Percentiles rank a stretch among this genome's conserved stretches.
These are phyloP conservation scores for Agonum fuliginosum DNA, from an alignment of 2,888 invertebrate species.

Conservation along the genomic window DNA sequence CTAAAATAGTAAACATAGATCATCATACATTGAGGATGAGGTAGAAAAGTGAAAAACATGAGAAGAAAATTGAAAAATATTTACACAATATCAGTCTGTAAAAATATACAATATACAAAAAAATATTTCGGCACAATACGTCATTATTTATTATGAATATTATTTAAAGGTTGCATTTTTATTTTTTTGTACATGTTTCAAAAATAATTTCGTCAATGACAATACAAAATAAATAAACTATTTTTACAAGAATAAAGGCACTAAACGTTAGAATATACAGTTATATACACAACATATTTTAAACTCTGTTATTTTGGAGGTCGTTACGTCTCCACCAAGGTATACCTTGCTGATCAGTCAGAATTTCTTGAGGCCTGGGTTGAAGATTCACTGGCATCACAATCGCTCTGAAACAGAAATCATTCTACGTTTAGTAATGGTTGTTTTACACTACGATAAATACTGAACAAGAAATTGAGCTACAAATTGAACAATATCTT, in stretches of 20 bases:
- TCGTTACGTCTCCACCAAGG: conserved; percentile 73
- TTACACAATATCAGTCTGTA: conserved; percentile 32
- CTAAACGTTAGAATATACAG: conserved; percentile 12
- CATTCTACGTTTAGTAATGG: background rate
- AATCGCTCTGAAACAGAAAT: conserved; percentile 44
- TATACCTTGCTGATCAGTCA: conserved; percentile 70
- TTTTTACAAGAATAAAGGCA: conserved; percentile 3
- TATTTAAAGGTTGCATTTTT: no score
- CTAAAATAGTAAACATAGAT: conserved; percentile 35
- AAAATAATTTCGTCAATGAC: conserved; percentile 7
- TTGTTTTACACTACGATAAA: background rate
- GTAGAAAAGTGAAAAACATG: conserved; percentile 41
- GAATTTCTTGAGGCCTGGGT: conserved; percentile 44
- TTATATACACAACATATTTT: conserved; percentile 12
- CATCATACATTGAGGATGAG: conserved; percentile 47
- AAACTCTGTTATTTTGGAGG: conserved; percentile 61
- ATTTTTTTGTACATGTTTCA: background rate
- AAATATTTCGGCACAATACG: no score
- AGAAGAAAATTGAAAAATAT: conserved; percentile 11
- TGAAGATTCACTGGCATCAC: conserved; percentile 56
- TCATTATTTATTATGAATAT: no score
- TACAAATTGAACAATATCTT: no score
- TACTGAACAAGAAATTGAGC: background rate
- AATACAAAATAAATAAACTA: background rate
- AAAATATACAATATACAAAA: conserved; percentile 32